These are phyloP conservation scores for Antigone vipio DNA, from an alignment of 2,113 vertebrate genomes.

Conservation along the genomic window DNA sequence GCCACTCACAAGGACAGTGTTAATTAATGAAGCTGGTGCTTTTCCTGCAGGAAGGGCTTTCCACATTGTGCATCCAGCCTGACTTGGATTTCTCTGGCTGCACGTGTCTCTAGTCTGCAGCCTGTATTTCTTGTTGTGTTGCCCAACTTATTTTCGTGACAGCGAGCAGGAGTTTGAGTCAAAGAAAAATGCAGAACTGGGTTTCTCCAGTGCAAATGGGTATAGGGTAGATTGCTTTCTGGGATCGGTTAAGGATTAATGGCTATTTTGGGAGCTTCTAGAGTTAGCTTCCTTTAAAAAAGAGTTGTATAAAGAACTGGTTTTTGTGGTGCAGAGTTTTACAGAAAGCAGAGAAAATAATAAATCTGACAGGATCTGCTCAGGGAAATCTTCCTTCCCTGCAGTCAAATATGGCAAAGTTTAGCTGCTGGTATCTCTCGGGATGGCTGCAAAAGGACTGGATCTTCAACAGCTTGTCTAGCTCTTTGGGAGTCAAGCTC, in stretches of 20 bases:
- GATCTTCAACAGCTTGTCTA: neutral
- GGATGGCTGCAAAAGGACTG: neutral
- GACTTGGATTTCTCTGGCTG: neutral
- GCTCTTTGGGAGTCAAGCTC: neutral
- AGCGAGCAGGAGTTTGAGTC: neutral
- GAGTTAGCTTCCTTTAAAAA: neutral
- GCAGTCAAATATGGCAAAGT: neutral
- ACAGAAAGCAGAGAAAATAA: neutral
- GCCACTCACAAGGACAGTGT: neutral
- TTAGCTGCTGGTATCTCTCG: neutral
- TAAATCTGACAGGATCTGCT: neutral
- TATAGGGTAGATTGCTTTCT: neutral
- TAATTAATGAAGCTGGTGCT: neutral
- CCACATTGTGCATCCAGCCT: neutral
- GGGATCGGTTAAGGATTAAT: neutral
- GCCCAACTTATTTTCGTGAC: neutral
- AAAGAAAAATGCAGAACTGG: neutral
- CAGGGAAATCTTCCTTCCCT: neutral
- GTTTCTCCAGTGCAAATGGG: neutral
- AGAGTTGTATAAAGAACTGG: accelerated
- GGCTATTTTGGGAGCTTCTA: neutral
- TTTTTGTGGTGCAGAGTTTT: neutral
- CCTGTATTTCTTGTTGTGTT: neutral
- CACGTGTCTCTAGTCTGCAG: neutral
- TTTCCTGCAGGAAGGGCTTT: neutral